Evolutionary conservation across 2,797 vertebrate genomes (phyloP).

Genomic region (Aselliscus stoliczkanus): DNA sequence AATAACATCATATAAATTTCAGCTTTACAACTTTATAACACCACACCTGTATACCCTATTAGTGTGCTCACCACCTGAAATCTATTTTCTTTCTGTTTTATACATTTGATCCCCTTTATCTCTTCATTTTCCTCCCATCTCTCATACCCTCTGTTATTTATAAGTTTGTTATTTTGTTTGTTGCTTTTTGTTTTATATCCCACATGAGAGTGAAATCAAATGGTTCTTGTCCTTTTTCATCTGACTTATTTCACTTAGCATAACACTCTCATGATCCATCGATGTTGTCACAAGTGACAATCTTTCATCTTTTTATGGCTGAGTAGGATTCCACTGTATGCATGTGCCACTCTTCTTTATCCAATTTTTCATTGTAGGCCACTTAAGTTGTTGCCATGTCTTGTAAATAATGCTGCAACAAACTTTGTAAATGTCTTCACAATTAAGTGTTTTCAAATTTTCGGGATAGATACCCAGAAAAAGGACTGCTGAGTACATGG

Average conservation of each 20-base stretch:
- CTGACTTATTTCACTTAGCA: not conserved
- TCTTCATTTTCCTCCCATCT: not conserved
- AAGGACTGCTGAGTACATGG: not conserved
- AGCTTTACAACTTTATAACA: not conserved
- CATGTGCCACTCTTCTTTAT: not conserved
- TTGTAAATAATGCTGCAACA: not conserved
- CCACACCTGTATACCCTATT: not conserved
- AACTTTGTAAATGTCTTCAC: not conserved
- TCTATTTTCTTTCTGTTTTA: too few relatives aligned
- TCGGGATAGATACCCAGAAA: not conserved
- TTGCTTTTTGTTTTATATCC: not conserved
- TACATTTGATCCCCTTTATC: not conserved
- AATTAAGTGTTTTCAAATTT: not conserved
- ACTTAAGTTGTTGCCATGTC: not conserved
- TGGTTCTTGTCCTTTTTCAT: not conserved
- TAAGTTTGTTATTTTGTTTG: not conserved
- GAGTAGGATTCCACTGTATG: not conserved
- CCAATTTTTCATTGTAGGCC: not conserved
- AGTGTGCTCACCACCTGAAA: not conserved
- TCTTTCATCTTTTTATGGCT: not conserved
- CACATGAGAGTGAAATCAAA: not conserved
- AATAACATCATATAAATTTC: not conserved
- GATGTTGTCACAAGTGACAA: not conserved
- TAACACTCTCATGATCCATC: not conserved
- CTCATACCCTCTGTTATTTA: too few relatives aligned